Evolutionary conservation across 2,113 vertebrate genomes (phyloP).

Genomic region (Melierax canorus): DNA sequence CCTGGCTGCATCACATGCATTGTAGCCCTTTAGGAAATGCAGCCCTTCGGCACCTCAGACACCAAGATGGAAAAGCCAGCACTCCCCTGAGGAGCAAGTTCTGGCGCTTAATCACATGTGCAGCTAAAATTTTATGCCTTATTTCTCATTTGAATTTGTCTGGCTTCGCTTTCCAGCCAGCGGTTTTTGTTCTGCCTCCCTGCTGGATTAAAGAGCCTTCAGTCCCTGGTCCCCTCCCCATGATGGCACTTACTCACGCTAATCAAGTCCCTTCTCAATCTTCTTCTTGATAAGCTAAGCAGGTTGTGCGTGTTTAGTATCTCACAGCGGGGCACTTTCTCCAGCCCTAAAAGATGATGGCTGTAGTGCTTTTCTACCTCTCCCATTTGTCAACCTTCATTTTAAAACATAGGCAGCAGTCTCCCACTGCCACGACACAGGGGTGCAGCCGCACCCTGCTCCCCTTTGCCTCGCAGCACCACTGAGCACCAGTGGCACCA

Average conservation of each 20-base stretch:
- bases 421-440: background rate
- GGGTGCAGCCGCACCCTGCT: background rate
- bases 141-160: constrained; percentile 30
- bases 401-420: background rate
- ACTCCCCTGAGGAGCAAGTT: background rate
- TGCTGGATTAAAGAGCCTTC: background rate
- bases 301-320: background rate
- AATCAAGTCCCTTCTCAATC: constrained; percentile 6
- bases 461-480: background rate
- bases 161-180: background rate
- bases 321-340: background rate
- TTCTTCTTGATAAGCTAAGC: background rate
- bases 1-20: background rate
- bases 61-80: background rate
- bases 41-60: background rate
- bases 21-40: background rate
- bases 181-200: background rate
- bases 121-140: background rate
- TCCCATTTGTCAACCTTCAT: background rate
- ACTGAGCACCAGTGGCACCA: background rate
- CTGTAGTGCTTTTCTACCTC: background rate
- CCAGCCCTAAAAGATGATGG: background rate
- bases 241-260: background rate
- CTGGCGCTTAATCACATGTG: background rate
- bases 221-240: background rate